phyloP scores from a whole-genome alignment of 2,113 vertebrate genomes.

The Perca schrenkii region DNA sequence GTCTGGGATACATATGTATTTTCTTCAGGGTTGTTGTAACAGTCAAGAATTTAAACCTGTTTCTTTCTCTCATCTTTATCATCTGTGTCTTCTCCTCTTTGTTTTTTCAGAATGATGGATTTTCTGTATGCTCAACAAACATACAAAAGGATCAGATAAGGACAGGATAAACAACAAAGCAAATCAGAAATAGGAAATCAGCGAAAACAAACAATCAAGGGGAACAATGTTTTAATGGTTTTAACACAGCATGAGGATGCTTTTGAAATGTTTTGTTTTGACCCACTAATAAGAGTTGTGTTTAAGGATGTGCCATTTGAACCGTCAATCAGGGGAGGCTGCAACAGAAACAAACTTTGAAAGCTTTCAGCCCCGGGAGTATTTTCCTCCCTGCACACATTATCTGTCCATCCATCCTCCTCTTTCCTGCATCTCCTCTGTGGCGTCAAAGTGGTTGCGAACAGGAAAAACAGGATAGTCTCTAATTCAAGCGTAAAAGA shows the following conservation, averaged over 20 bases:
- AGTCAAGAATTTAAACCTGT: slow-evolving; percentile 37
- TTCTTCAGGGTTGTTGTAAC: not conserved
- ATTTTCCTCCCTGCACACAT: slow-evolving; percentile 19
- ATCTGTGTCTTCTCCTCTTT: slow-evolving; percentile 41
- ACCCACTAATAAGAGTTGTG: slow-evolving; percentile 3
- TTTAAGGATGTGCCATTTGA: slow-evolving; percentile 37
- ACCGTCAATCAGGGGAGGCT: slow-evolving; percentile 25
- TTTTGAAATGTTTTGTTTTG: slow-evolving; percentile 48
- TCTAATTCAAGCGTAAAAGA: slow-evolving; percentile 62
- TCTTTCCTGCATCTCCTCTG: slow-evolving; percentile 33
- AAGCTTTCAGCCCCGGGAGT: not conserved
- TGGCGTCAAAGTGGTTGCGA: slow-evolving; percentile 32
- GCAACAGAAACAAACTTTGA: slow-evolving; percentile 45
- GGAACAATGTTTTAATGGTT: slow-evolving; percentile 5
- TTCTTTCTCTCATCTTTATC: slow-evolving; percentile 36
- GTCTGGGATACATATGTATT: slow-evolving; percentile 5
- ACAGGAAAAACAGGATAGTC: slow-evolving; percentile 58
- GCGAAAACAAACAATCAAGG: not conserved
- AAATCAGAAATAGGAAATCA: not conserved
- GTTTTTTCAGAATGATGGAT: slow-evolving; percentile 60
- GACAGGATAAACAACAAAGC: slow-evolving; percentile 49
- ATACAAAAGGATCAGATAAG: slow-evolving; percentile 60
- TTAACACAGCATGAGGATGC: slow-evolving; percentile 22
- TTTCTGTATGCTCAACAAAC: slow-evolving; percentile 63
- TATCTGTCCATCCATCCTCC: slow-evolving; percentile 30